phyloP scores from a whole-genome alignment of 2,888 invertebrate species.

The Leptogaster cylindrica region DNA sequence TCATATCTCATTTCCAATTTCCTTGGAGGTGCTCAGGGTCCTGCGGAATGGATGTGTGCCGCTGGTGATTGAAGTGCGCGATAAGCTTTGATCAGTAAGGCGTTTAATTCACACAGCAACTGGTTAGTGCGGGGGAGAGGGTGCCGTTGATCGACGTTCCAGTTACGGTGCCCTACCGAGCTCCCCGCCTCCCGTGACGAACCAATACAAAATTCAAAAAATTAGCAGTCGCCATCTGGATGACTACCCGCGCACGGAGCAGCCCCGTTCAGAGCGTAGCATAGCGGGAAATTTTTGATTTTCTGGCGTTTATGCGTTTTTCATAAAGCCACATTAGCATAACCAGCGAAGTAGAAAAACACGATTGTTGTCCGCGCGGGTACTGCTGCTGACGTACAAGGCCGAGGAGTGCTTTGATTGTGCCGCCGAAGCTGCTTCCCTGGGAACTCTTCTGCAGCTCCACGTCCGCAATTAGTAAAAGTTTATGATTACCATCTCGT shows the following conservation, averaged over 20 bases:
- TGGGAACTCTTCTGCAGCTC: not conserved
- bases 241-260: not conserved
- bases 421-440: constrained; percentile 1
- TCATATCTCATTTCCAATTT: not conserved
- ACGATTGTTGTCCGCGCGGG: constrained; percentile 1
- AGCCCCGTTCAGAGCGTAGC: constrained; percentile 6
- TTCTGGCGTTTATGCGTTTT: constrained; percentile 37
- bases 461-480: constrained; percentile 15
- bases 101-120: constrained; percentile 31
- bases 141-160: not conserved
- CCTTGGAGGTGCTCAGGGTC: not conserved
- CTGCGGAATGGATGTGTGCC: not conserved
- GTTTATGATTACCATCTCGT: constrained; percentile 25
- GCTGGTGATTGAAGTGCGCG: constrained; percentile 13
- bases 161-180: constrained; percentile 4
- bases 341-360: constrained; percentile 37
- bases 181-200: no score
- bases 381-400: not conserved
- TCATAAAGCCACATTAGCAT: constrained; percentile 31
- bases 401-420: constrained; percentile 15
- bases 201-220: no score
- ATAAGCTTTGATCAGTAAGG: constrained; percentile 38
- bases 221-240: no score
- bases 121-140: not conserved
- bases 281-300: constrained; percentile 32